These are phyloP conservation scores for Hestina assimilis DNA, from an alignment of 1,140 invertebrate genomes.

Conservation along the genomic window DNA sequence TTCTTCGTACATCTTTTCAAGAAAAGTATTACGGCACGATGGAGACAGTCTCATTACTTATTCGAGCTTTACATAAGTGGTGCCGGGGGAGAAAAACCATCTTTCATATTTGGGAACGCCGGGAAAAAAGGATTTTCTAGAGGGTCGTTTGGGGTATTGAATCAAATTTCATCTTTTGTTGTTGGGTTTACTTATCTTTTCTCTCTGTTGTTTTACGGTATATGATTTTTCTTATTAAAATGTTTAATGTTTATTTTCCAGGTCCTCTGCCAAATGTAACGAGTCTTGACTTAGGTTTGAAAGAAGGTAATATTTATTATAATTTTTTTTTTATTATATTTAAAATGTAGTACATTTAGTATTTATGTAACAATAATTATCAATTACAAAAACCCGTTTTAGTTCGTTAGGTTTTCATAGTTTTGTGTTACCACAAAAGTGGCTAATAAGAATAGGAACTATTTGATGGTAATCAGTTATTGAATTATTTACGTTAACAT, in stretches of 20 bases:
- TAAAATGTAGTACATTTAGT: too few species aligned
- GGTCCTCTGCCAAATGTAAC: slow-evolving; percentile 62
- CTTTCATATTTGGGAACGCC: neutral
- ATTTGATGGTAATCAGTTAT: too few species aligned
- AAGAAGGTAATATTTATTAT: slow-evolving; percentile 48
- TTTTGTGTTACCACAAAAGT: too few species aligned
- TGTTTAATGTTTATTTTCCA: slow-evolving; percentile 36
- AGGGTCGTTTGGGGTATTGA: neutral
- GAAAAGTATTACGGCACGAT: neutral
- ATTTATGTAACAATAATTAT: too few species aligned
- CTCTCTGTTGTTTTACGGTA: neutral
- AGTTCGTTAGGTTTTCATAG: too few species aligned
- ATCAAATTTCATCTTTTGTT: neutral
- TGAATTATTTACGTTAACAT: too few species aligned
- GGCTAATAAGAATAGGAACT: too few species aligned
- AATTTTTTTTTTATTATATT: neutral
- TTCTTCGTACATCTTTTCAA: neutral
- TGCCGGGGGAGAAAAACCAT: neutral
- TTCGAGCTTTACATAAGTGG: neutral
- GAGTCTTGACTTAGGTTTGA: slow-evolving; percentile 49
- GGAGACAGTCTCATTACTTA: neutral
- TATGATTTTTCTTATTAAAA: neutral
- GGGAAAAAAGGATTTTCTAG: neutral
- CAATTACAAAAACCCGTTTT: too few species aligned
- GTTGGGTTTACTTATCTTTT: neutral